phyloP scores from a whole-genome alignment of 2,888 invertebrate species.

The Trissonchulus sp. region DNA sequence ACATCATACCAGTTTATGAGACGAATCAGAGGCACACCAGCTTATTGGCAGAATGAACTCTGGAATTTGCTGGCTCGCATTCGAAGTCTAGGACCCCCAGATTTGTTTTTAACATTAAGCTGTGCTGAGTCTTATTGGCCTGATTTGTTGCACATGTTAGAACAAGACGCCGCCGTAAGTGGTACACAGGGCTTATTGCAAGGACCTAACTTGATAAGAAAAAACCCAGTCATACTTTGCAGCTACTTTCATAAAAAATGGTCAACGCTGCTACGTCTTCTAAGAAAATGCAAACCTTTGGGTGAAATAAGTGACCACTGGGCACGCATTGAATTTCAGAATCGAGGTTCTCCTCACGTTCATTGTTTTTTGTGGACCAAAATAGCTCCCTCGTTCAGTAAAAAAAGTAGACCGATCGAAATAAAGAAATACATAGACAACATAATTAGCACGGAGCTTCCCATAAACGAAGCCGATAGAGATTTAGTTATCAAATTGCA shows the following conservation, averaged over 20 bases:
- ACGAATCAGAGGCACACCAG: not conserved
- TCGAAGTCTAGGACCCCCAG: not conserved
- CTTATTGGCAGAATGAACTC: not conserved
- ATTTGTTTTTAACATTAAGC: not conserved
- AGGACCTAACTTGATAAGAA: not conserved
- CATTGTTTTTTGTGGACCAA: conserved; percentile 9
- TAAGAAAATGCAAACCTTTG: not conserved
- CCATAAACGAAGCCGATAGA: not conserved
- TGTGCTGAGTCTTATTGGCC: not conserved
- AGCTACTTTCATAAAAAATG: not conserved
- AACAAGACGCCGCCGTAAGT: not conserved
- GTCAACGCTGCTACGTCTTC: not conserved
- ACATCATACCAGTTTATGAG: conserved; percentile 4
- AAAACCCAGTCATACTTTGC: not conserved
- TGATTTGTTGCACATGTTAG: not conserved
- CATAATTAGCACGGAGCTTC: not conserved
- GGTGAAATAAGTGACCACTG: conserved; percentile 4
- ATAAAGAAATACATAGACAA: not conserved
- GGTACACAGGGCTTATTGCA: too few relatives aligned
- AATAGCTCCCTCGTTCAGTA: not conserved
- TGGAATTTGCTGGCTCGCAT: not conserved
- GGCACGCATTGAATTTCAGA: conserved; percentile 10
- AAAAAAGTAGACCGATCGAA: not conserved
- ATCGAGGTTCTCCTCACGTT: conserved; percentile 15
- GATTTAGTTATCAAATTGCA: not conserved